phyloP scores from a whole-genome alignment of 2,888 invertebrate species.

The Melanostoma mellinum region DNA sequence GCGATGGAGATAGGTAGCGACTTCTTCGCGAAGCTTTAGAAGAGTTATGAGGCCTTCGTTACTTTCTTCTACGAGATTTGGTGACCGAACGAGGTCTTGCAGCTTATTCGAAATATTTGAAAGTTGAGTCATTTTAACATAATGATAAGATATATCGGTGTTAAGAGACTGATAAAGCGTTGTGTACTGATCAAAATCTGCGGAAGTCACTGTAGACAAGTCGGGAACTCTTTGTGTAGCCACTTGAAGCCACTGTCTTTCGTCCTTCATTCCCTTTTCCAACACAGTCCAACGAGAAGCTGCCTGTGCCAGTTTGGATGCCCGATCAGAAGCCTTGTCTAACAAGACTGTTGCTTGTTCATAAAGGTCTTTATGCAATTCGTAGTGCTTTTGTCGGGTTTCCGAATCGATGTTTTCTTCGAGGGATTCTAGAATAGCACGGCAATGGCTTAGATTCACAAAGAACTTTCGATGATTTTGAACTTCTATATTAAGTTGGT shows the following conservation, averaged over 20 bases:
- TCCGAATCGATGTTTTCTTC: conserved; percentile 92
- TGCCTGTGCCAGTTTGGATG: conserved; percentile 92
- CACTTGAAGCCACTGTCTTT: conserved; percentile 91
- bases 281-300: conserved; percentile 92
- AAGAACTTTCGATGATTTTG: conserved; percentile 95
- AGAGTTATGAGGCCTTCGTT: conserved; percentile 88
- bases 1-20: conserved; percentile 88
- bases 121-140: conserved; percentile 89
- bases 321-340: conserved; percentile 90
- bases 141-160: conserved; percentile 90
- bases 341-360: conserved; percentile 89
- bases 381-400: conserved; percentile 88
- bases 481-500: conserved; percentile 93
- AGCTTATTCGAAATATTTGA: conserved; percentile 88
- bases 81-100: conserved; percentile 89
- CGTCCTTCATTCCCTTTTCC: conserved; percentile 92
- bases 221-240: conserved; percentile 93
- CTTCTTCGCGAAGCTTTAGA: conserved; percentile 88
- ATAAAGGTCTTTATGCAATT: conserved; percentile 89
- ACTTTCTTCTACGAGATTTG: conserved; percentile 89
- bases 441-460: conserved; percentile 92
- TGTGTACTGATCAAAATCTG: conserved; percentile 92
- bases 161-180: conserved; percentile 91
- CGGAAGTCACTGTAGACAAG: conserved; percentile 90
- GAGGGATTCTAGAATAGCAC: conserved; percentile 92